Evolutionary conservation across 1,140 invertebrate species (phyloP).

Genomic region (Ostrea denselamellosa): DNA sequence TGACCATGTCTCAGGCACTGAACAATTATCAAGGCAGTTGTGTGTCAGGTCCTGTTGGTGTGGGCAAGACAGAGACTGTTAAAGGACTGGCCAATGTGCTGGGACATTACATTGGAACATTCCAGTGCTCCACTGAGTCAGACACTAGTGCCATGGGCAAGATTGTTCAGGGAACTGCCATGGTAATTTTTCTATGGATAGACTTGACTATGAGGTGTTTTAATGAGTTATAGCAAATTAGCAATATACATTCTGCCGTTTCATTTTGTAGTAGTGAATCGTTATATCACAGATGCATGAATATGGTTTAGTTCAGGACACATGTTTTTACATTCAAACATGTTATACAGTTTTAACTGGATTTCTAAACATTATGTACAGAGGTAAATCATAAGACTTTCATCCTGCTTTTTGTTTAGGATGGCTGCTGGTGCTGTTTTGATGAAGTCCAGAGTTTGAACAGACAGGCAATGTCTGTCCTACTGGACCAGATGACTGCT

Average conservation of each 20-base stretch:
- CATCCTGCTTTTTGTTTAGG: slow-evolving; percentile 60
- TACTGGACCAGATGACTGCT: slow-evolving; percentile 72
- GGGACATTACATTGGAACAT: slow-evolving; percentile 72
- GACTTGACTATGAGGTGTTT: too few species aligned
- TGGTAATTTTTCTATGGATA: slow-evolving; percentile 61
- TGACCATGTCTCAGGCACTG: slow-evolving; percentile 76
- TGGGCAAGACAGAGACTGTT: slow-evolving; percentile 77
- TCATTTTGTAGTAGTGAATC: too few species aligned
- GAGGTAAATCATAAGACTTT: too few species aligned
- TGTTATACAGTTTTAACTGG: too few species aligned
- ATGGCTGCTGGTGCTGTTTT: slow-evolving; percentile 79
- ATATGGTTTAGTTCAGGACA: too few species aligned
- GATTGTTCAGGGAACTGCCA: slow-evolving; percentile 75
- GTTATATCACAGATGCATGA: too few species aligned
- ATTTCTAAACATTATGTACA: too few species aligned
- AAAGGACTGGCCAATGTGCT: slow-evolving; percentile 77
- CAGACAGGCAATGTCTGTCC: slow-evolving; percentile 70
- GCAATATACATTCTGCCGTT: too few species aligned
- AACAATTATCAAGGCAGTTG: slow-evolving; percentile 70
- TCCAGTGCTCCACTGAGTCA: slow-evolving; percentile 72
- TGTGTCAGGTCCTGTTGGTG: slow-evolving; percentile 72
- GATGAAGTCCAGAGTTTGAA: slow-evolving; percentile 74
- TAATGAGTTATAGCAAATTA: neutral
- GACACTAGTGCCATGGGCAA: slow-evolving; percentile 71
- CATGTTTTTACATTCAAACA: too few species aligned